phyloP scores from a whole-genome alignment of 2,888 invertebrate genomes.

The Euspilapteryx auroguttella region DNA sequence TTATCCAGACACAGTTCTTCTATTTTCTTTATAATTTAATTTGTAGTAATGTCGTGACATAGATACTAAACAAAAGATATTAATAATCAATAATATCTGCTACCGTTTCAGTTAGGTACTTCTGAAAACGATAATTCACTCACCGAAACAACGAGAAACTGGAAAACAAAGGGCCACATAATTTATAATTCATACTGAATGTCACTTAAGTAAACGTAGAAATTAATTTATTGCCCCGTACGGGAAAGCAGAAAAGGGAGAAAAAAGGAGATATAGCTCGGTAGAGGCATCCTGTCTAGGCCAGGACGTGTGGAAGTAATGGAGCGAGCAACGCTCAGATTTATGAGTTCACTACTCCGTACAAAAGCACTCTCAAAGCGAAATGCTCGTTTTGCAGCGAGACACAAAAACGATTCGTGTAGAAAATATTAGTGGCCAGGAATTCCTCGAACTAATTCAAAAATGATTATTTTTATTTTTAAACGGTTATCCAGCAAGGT shows the following conservation, averaged over 20 bases:
- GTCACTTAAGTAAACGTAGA: not conserved
- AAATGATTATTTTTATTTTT: too few species aligned
- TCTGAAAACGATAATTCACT: too few species aligned
- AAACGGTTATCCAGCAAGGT: too few species aligned
- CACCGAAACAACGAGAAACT: not conserved
- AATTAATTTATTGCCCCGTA: not conserved
- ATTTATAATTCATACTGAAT: not conserved
- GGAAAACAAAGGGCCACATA: not conserved
- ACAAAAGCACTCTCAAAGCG: constrained; percentile 10
- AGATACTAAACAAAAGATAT: too few species aligned
- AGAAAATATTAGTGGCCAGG: constrained; percentile 14
- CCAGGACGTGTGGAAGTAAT: constrained; percentile 17
- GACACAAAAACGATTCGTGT: constrained; percentile 12
- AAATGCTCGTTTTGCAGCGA: constrained; percentile 16
- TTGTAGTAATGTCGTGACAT: too few species aligned
- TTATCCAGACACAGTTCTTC: too few species aligned
- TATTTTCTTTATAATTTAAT: too few species aligned
- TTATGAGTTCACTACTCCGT: constrained; percentile 18
- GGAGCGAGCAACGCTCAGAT: constrained; percentile 21
- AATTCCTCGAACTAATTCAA: too few species aligned
- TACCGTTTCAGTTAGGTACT: too few species aligned
- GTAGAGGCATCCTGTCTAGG: constrained; percentile 7
- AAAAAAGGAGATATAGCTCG: constrained; percentile 11
- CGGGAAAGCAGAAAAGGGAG: constrained; percentile 10
- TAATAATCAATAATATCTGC: too few species aligned